A percentile compares a stretch with the other conserved stretches of the same genome.
Evolutionary conservation across 2,113 vertebrate genomes (phyloP).

Genomic region (Sebastes schlegelii): DNA sequence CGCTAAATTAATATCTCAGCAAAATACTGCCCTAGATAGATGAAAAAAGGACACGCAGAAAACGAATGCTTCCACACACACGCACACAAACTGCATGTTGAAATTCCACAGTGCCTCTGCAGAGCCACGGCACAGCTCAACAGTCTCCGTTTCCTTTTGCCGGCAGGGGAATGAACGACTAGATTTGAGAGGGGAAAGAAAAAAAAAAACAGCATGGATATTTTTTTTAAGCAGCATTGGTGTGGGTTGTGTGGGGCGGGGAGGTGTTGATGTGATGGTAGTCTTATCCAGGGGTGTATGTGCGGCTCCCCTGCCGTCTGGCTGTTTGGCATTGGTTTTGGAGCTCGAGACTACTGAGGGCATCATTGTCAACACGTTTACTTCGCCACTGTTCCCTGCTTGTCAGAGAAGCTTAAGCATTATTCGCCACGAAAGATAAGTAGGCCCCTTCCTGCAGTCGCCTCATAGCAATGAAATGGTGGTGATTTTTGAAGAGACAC

Average conservation of each 20-base stretch:
- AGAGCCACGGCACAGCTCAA: constrained; percentile 34
- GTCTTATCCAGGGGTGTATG: constrained; percentile 21
- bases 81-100: constrained; percentile 32
- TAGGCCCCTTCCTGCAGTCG: constrained; percentile 56
- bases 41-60: constrained; percentile 24
- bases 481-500: constrained; percentile 63
- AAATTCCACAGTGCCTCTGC: constrained; percentile 61
- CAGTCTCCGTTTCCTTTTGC: constrained; percentile 21
- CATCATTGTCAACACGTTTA: constrained; percentile 71
- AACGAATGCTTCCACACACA: constrained; percentile 15
- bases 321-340: constrained; percentile 55
- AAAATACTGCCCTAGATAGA: constrained; percentile 71
- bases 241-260: background rate
- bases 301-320: constrained; percentile 19
- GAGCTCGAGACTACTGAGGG: constrained; percentile 61
- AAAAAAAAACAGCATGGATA: background rate
- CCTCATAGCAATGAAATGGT: constrained; percentile 64
- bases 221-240: background rate
- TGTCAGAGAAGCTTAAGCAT: constrained; percentile 71
- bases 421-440: constrained; percentile 66
- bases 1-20: constrained; percentile 68
- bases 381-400: constrained; percentile 51
- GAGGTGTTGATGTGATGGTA: constrained; percentile 13
- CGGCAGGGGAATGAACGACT: background rate
- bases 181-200: constrained; percentile 1